Evolutionary conservation across 2,113 vertebrate genomes (phyloP).

Genomic region (Scolopax mira): DNA sequence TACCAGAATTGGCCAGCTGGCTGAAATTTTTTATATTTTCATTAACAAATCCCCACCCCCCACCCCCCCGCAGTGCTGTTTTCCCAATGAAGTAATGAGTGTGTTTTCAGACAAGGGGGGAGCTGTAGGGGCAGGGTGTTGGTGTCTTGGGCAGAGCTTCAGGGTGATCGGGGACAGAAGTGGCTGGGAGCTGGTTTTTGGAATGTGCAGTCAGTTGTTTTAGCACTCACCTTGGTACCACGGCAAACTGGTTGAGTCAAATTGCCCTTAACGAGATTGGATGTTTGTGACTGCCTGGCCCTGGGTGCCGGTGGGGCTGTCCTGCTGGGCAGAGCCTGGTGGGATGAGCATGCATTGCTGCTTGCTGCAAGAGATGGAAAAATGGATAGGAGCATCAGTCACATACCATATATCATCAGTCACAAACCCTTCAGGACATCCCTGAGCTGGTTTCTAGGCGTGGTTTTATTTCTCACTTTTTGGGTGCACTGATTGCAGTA

Average conservation of each 20-base stretch:
- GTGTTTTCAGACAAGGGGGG: neutral
- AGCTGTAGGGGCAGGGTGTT: neutral
- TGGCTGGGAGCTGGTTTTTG: neutral
- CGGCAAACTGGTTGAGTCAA: neutral
- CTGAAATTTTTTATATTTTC: neutral
- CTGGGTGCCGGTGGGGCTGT: accelerated
- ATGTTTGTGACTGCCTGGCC: neutral
- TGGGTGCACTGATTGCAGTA: neutral
- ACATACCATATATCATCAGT: neutral
- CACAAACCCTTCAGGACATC: neutral
- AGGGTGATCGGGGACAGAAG: accelerated
- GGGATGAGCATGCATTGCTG: neutral
- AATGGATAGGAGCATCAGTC: neutral
- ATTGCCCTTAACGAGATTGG: neutral
- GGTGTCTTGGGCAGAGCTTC: neutral
- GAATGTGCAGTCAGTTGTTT: neutral
- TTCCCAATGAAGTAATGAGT: neutral
- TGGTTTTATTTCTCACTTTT: neutral
- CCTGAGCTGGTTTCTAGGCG: neutral
- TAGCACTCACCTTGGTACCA: neutral
- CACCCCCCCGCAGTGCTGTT: neutral
- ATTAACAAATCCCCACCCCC: neutral
- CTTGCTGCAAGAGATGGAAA: neutral
- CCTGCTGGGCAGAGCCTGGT: neutral
- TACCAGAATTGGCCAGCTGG: constrained; percentile 2